phyloP scores from a whole-genome alignment of 2,888 invertebrate species.

The Phortica okadai region DNA sequence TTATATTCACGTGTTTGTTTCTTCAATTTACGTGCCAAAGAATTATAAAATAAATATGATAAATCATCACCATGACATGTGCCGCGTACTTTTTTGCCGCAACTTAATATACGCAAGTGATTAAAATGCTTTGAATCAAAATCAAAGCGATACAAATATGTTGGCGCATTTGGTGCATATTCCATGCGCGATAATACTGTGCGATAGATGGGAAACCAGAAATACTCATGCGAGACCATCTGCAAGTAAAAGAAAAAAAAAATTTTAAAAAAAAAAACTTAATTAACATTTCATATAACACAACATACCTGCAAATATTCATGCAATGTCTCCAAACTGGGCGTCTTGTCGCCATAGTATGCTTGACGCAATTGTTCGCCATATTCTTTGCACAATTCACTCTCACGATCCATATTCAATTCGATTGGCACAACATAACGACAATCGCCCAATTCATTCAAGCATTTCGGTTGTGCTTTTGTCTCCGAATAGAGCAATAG shows the following conservation, averaged over 20 bases:
- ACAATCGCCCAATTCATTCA: constrained; percentile 73
- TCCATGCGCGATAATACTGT: constrained; percentile 72
- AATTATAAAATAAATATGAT: constrained; percentile 75
- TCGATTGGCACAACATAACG: constrained; percentile 73
- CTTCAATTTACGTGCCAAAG: constrained; percentile 69
- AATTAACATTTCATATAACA: neutral
- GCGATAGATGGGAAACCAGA: constrained; percentile 76
- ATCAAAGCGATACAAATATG: constrained; percentile 75
- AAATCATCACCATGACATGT: constrained; percentile 76
- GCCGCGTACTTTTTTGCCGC: constrained; percentile 74
- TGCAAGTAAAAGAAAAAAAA: constrained; percentile 44
- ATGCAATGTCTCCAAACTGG: constrained; percentile 74
- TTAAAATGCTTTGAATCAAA: constrained; percentile 76
- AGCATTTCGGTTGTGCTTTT: constrained; percentile 68
- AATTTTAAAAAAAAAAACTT: neutral
- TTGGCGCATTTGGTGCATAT: constrained; percentile 68
- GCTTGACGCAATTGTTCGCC: constrained; percentile 68
- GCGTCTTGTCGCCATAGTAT: constrained; percentile 71
- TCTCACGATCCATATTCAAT: constrained; percentile 70
- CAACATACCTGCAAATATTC: constrained; percentile 71
- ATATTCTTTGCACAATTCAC: constrained; percentile 69
- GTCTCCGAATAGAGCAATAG: constrained; percentile 72
- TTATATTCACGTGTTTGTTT: constrained; percentile 72
- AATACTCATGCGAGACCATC: constrained; percentile 75
- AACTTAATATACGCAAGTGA: constrained; percentile 73